Conservation (phyloP, 2,888 invertebrate genomes). For the Drosophila paranaensis region DNA sequence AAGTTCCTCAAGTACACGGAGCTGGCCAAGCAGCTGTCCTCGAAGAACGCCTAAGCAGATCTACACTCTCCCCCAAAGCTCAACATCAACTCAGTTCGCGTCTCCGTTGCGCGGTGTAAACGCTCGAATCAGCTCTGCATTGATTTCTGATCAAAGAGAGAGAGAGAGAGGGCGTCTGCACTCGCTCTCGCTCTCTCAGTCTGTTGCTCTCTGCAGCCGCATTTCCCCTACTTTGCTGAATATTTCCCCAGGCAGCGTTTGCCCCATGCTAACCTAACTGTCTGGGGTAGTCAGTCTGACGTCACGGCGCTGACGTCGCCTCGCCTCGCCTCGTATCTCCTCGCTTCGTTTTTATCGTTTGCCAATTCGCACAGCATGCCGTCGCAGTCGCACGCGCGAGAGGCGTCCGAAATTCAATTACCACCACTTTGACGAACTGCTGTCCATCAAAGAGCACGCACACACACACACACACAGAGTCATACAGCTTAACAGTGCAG, state of each 20-base stretch:
- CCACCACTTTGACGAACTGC: slow-evolving; percentile 83
- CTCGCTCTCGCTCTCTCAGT: slow-evolving; percentile 9
- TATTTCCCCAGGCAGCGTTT: slow-evolving; percentile 53
- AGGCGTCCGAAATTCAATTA: slow-evolving; percentile 74
- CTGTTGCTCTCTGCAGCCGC: slow-evolving; percentile 53
- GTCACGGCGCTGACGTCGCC: slow-evolving; percentile 58
- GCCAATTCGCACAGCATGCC: slow-evolving; percentile 55
- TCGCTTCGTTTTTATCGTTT: slow-evolving; percentile 56
- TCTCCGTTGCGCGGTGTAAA: slow-evolving; percentile 23
- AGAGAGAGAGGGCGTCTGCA: slow-evolving; percentile 15
- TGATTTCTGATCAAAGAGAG: slow-evolving; percentile 52
- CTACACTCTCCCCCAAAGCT: neutral
- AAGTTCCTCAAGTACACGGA: slow-evolving; percentile 99
- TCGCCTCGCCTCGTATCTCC: slow-evolving; percentile 1
- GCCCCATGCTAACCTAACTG: slow-evolving; percentile 30
- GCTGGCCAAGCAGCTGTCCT: slow-evolving; percentile 98
- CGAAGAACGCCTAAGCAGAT: slow-evolving; percentile 93
- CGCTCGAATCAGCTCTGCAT: slow-evolving; percentile 6
- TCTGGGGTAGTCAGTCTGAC: slow-evolving; percentile 54
- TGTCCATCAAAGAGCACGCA: slow-evolving; percentile 76
- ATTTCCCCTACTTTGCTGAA: slow-evolving; percentile 71
- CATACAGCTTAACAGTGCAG: slow-evolving; percentile 22
- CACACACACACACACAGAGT: neutral
- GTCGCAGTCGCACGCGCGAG: slow-evolving; percentile 54
- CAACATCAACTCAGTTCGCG: neutral